These are phyloP conservation scores for Rhagophthalmus giganteus DNA, from an alignment of 2,888 invertebrate species.

Conservation along the genomic window DNA sequence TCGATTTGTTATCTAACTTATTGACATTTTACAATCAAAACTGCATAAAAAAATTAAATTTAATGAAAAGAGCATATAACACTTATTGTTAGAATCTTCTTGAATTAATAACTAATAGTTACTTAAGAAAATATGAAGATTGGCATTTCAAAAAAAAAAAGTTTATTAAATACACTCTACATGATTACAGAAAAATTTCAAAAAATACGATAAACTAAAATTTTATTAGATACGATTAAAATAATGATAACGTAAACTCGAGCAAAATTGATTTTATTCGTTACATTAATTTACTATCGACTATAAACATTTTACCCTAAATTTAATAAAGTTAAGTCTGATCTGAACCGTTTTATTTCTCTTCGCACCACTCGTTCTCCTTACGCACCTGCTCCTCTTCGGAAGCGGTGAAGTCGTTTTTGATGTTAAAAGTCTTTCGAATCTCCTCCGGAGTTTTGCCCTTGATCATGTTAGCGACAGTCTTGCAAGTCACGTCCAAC, in stretches of 20 bases:
- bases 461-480: conserved; percentile 98
- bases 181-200: not conserved
- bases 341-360: conserved; percentile 65
- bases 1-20: too few species aligned
- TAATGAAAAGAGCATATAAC: too few species aligned
- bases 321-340: conserved; percentile 8
- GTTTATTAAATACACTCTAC: not conserved
- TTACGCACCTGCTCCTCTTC: conserved; percentile 98
- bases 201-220: not conserved
- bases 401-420: conserved; percentile 92
- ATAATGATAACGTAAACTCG: too few species aligned
- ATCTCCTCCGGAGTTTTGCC: conserved; percentile 98
- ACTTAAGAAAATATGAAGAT: too few species aligned
- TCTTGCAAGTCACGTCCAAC: conserved; percentile 97
- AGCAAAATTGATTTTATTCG: not conserved
- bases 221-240: not conserved
- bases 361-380: conserved; percentile 94
- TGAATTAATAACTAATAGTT: too few species aligned
- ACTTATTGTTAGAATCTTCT: too few species aligned
- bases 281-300: conserved; percentile 3
- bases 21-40: too few species aligned
- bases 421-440: conserved; percentile 94
- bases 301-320: conserved; percentile 2
- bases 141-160: too few species aligned
- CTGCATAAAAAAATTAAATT: too few species aligned